Evolutionary conservation across 1,140 invertebrate species (phyloP).

Genomic region (Stegodyphus dumicola): DNA sequence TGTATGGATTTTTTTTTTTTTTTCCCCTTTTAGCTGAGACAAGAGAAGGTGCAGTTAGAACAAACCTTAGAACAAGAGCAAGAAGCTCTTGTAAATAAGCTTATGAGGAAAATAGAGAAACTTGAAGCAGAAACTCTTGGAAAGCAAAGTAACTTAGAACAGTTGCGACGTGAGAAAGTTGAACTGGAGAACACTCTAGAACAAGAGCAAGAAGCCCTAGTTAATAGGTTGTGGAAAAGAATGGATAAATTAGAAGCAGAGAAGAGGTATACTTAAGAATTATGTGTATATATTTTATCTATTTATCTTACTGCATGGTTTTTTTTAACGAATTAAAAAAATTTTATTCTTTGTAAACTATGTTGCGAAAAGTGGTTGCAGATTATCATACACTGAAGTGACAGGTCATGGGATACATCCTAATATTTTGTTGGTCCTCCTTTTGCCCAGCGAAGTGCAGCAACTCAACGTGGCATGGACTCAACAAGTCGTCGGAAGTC

Average conservation of each 20-base stretch:
- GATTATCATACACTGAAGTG: no score
- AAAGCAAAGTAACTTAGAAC: constrained; percentile 90
- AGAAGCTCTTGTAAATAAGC: constrained; percentile 96
- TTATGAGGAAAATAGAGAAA: constrained; percentile 98
- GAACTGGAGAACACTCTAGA: constrained; percentile 97
- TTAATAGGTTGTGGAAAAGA: constrained; percentile 97
- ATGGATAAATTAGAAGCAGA: constrained; percentile 96
- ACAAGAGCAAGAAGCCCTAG: constrained; percentile 97
- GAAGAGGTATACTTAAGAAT: constrained; percentile 56
- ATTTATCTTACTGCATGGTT: no score
- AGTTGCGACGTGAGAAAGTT: constrained; percentile 93
- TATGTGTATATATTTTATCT: no score
- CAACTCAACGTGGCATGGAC: no score
- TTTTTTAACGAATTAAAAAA: no score
- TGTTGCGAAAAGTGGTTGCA: no score
- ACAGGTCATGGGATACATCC: no score
- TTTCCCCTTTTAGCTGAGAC: constrained; percentile 75
- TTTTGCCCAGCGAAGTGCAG: no score
- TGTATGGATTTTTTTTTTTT: not conserved
- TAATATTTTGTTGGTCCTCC: no score
- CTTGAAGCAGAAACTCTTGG: constrained; percentile 93
- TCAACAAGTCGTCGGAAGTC: no score
- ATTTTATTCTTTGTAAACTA: no score
- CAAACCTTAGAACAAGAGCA: constrained; percentile 97
- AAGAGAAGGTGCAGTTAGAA: constrained; percentile 91